Percentiles rank a stretch among this genome's conserved stretches.
Evolutionary conservation across 1,140 invertebrate species (phyloP).

Genomic region (Gonioctena quinquepunctata): DNA sequence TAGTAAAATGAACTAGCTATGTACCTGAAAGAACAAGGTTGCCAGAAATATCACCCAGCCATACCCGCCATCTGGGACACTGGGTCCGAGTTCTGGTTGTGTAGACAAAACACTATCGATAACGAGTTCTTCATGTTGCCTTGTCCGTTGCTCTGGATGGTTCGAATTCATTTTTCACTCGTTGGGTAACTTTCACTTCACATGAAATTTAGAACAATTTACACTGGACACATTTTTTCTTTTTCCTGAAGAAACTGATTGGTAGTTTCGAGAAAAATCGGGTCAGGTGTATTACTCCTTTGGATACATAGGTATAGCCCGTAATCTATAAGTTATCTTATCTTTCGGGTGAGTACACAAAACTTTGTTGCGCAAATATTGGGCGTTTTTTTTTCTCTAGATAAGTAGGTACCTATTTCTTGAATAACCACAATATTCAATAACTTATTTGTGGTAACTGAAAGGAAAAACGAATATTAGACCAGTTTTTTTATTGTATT

Average conservation of each 20-base stretch:
- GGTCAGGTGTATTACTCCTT: slow-evolving; percentile 3
- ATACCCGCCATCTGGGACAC: slow-evolving; percentile 65
- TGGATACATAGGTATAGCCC: background rate
- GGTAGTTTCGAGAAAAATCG: background rate
- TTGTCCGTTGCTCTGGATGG: background rate
- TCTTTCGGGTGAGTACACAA: background rate
- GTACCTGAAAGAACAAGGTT: slow-evolving; percentile 63
- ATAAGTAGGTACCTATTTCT: too few species aligned
- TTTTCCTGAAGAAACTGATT: background rate
- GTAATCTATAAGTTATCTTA: slow-evolving; percentile 13
- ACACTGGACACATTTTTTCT: too few species aligned
- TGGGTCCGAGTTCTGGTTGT: slow-evolving; percentile 66
- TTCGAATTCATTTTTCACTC: background rate
- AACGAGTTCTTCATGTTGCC: slow-evolving; percentile 25
- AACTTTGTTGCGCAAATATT: background rate
- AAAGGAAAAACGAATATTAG: background rate
- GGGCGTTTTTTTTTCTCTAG: too few species aligned
- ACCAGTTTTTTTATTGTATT: background rate
- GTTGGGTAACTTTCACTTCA: background rate
- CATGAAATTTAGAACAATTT: background rate
- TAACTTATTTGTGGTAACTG: too few species aligned
- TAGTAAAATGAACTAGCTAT: too few species aligned
- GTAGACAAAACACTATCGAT: slow-evolving; percentile 63
- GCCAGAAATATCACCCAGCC: slow-evolving; percentile 67
- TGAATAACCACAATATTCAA: too few species aligned